phyloP scores from a whole-genome alignment of 2,113 vertebrate species.

The Dolichotis patagonum region DNA sequence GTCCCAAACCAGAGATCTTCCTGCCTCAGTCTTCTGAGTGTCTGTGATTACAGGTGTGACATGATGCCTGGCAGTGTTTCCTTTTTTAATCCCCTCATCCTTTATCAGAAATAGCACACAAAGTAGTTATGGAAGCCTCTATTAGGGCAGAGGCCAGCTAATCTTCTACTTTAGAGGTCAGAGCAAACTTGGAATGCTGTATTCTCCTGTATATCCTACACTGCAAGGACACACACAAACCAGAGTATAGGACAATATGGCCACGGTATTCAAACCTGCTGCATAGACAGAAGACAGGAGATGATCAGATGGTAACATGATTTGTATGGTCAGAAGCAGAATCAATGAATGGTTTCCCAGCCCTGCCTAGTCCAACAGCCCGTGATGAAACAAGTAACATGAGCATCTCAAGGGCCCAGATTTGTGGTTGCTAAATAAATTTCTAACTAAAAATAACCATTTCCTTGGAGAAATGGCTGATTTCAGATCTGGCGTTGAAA shows the following conservation, averaged over 20 bases:
- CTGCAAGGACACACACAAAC: background rate
- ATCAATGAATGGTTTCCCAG: background rate
- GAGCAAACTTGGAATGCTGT: background rate
- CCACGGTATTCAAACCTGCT: background rate
- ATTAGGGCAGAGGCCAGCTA: background rate
- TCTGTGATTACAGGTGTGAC: background rate
- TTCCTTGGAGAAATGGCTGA: background rate
- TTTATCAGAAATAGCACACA: slow-evolving; percentile 1
- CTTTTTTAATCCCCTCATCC: background rate
- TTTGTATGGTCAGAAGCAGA: background rate
- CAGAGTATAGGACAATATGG: background rate
- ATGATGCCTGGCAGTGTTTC: background rate
- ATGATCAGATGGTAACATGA: background rate
- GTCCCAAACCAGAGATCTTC: background rate
- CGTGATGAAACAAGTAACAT: background rate
- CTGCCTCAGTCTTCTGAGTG: background rate
- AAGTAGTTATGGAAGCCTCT: background rate
- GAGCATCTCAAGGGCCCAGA: background rate
- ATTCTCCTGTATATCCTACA: background rate
- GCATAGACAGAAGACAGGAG: background rate
- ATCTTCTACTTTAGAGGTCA: background rate
- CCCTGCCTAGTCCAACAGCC: background rate
- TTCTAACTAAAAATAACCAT: background rate
- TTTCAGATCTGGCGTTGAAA: background rate
- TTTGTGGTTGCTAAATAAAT: background rate